A percentile compares a stretch with the other conserved stretches of the same genome.
Evolutionary conservation across 2,888 invertebrate species (phyloP).

Genomic region (Scaeva pyrastri): DNA sequence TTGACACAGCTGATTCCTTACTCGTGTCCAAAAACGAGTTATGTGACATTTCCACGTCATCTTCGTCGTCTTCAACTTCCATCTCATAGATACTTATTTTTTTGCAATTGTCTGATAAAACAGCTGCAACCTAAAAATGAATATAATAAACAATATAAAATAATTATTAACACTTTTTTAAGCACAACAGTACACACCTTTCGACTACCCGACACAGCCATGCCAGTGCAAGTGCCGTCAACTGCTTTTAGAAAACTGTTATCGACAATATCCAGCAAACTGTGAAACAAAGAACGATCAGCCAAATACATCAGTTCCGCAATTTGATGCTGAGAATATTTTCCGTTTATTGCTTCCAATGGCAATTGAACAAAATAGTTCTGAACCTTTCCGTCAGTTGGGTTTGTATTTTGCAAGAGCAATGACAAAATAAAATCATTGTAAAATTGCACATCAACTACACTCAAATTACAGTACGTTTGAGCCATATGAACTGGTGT

Average conservation of each 20-base stretch:
- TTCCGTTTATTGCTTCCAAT: constrained; percentile 81
- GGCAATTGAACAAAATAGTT: constrained; percentile 85
- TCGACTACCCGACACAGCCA: constrained; percentile 93
- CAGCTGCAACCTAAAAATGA: constrained; percentile 88
- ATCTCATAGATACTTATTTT: constrained; percentile 95
- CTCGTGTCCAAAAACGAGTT: constrained; percentile 82
- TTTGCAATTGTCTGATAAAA: constrained; percentile 91
- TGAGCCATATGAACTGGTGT: constrained; percentile 79
- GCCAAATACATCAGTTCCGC: constrained; percentile 79
- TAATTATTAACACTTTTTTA: background rate
- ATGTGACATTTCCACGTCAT: constrained; percentile 87
- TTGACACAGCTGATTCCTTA: constrained; percentile 80
- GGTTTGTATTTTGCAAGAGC: constrained; percentile 86
- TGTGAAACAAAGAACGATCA: constrained; percentile 83
- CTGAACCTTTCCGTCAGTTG: constrained; percentile 84
- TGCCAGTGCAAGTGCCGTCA: constrained; percentile 87
- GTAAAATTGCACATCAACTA: constrained; percentile 91
- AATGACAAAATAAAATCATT: constrained; percentile 88
- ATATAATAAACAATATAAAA: background rate
- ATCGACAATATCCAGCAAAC: constrained; percentile 85
- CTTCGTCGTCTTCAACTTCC: constrained; percentile 96
- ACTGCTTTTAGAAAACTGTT: constrained; percentile 86
- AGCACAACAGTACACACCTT: constrained; percentile 78
- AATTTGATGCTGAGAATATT: constrained; percentile 82
- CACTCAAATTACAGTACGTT: constrained; percentile 82